Conservation (phyloP, 2,888 invertebrate species). For the Habroteleia sp. region DNA sequence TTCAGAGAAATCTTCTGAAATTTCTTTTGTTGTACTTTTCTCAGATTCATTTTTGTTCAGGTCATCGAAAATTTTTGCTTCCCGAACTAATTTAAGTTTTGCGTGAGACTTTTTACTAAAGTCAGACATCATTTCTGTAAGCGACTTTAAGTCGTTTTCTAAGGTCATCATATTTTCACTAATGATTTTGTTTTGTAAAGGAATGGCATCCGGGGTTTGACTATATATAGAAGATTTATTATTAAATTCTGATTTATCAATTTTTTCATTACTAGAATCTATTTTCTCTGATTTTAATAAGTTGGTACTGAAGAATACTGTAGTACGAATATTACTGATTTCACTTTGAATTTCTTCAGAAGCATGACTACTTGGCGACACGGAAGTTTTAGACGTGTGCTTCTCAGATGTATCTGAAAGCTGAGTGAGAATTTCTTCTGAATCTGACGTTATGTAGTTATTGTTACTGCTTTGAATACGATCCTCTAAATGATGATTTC, state of each 20-base stretch:
- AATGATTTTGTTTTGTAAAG: conserved; percentile 75
- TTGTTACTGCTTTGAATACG: conserved; percentile 19
- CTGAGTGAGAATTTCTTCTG: conserved; percentile 63
- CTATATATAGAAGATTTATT: conserved; percentile 63
- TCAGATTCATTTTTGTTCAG: conserved; percentile 13
- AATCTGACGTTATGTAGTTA: conserved; percentile 59
- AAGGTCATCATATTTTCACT: conserved; percentile 76
- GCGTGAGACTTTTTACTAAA: conserved; percentile 74
- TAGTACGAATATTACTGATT: conserved; percentile 41
- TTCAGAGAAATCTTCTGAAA: conserved; percentile 70
- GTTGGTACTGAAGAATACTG: background rate
- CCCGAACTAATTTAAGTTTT: conserved; percentile 65
- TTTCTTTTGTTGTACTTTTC: conserved; percentile 70
- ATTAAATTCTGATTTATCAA: background rate
- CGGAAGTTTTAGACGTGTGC: conserved; percentile 50
- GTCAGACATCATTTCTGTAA: conserved; percentile 77
- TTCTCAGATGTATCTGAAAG: conserved; percentile 53
- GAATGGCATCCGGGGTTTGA: conserved; percentile 71
- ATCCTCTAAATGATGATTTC: conserved; percentile 36
- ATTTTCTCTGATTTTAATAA: conserved; percentile 6
- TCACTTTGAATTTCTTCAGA: conserved; percentile 68
- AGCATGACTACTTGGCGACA: conserved; percentile 63
- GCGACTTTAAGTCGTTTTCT: conserved; percentile 76
- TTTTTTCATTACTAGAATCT: conserved; percentile 5
- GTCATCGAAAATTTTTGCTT: conserved; percentile 41